Evolutionary conservation across 1,140 invertebrate species (phyloP).

Genomic region (Druon quercuslanigerum): DNA sequence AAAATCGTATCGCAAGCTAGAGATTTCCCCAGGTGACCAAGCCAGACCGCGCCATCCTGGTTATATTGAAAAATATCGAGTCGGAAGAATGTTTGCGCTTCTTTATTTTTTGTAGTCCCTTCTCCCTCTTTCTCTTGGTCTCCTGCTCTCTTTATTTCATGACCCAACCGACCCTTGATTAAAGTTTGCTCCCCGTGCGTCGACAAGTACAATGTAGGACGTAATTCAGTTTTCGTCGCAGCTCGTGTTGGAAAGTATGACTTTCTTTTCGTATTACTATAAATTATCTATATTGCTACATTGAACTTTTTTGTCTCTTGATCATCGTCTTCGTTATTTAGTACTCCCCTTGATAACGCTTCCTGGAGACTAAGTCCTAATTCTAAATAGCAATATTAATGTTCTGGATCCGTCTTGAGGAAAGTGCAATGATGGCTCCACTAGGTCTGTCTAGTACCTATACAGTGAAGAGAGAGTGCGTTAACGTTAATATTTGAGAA

Average conservation of each 20-base stretch:
- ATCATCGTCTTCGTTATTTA: too few species aligned
- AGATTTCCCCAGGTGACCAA: constrained; percentile 68
- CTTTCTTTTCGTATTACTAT: constrained; percentile 30
- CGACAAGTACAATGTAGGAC: constrained; percentile 33
- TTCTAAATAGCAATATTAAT: not conserved
- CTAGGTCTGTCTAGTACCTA: not conserved
- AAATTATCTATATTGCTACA: not conserved
- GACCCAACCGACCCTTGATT: constrained; percentile 55
- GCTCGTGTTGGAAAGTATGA: constrained; percentile 25
- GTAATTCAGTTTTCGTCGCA: constrained; percentile 32
- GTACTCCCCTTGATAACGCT: too few species aligned
- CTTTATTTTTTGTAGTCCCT: constrained; percentile 42
- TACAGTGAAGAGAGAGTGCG: constrained; percentile 39
- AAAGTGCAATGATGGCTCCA: not conserved
- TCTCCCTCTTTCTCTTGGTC: constrained; percentile 43
- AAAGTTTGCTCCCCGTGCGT: constrained; percentile 55
- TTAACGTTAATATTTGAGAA: constrained; percentile 67
- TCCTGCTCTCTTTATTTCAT: constrained; percentile 33
- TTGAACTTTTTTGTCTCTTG: too few species aligned
- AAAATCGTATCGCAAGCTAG: constrained; percentile 55
- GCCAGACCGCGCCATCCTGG: constrained; percentile 41
- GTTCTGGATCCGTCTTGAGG: not conserved
- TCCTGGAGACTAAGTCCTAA: not conserved
- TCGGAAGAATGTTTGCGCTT: constrained; percentile 58
- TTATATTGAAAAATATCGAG: constrained; percentile 68